Percentiles rank a stretch among this genome's conserved stretches.
phyloP scores from a whole-genome alignment of 2,888 invertebrate genomes.

The Pasiphila rectangulata region DNA sequence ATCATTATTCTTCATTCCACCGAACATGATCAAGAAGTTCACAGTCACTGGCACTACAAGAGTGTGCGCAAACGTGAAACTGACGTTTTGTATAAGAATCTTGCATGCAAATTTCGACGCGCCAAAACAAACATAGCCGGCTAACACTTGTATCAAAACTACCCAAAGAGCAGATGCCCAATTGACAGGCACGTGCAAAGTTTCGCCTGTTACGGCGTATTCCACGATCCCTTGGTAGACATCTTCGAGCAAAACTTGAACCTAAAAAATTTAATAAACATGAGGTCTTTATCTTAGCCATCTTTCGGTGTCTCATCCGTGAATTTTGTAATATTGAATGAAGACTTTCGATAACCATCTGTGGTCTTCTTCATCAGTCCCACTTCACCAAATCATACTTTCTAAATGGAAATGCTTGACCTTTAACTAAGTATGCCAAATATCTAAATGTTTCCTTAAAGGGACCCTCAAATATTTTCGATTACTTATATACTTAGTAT shows the following conservation, averaged over 20 bases:
- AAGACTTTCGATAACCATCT: too few species aligned
- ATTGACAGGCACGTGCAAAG: conserved; percentile 47
- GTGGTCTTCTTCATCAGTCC: too few species aligned
- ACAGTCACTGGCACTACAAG: conserved; percentile 88
- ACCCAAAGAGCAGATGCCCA: conserved; percentile 80
- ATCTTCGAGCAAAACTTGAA: conserved; percentile 65
- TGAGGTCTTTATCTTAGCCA: too few species aligned
- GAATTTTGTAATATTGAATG: too few species aligned
- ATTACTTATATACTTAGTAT: too few species aligned
- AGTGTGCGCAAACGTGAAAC: conserved; percentile 91
- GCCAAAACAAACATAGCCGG: conserved; percentile 84
- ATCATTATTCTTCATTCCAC: conserved; percentile 83
- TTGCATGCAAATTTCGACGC: conserved; percentile 92
- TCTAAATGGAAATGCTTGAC: too few species aligned
- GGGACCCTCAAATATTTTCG: too few species aligned
- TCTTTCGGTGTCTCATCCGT: too few species aligned
- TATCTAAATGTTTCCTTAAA: too few species aligned
- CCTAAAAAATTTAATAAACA: too few species aligned
- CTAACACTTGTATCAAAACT: conserved; percentile 83
- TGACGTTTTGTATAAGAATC: conserved; percentile 92
- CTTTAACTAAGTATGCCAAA: too few species aligned
- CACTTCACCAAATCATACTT: too few species aligned
- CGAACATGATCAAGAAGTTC: conserved; percentile 84
- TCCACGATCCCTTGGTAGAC: conserved; percentile 58
- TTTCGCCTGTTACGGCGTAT: conserved; percentile 55